phyloP scores from a whole-genome alignment of 35 echinoderm and acorn worm genomes.

The Apostichopus parvimensis region DNA sequence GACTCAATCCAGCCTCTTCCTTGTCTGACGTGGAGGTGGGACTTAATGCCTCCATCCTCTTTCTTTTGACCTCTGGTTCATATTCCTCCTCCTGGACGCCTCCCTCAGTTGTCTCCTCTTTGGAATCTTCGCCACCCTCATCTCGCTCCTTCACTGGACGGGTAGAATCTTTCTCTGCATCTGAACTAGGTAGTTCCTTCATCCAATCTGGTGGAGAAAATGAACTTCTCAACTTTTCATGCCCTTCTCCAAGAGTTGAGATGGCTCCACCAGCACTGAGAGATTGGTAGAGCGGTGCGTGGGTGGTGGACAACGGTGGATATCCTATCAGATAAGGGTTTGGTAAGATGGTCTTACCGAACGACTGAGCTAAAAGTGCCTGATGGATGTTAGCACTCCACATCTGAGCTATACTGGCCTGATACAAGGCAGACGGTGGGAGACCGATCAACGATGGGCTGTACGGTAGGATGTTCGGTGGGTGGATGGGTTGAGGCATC shows the following conservation, averaged over 20 bases:
- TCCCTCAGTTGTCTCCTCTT: constrained; percentile 13
- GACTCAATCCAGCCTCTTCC: not conserved
- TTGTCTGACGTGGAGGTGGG: not conserved
- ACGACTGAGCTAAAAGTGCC: constrained; percentile 70
- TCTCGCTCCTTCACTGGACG: not conserved
- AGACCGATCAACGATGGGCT: constrained; percentile 60
- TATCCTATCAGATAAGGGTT: constrained; percentile 83
- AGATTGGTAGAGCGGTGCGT: constrained; percentile 51
- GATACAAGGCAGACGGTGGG: constrained; percentile 68
- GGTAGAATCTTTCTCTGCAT: not conserved
- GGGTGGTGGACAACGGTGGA: constrained; percentile 65
- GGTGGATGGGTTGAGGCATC: constrained; percentile 42
- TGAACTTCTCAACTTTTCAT: not conserved
- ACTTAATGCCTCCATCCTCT: not conserved
- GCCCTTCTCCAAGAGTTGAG: constrained; percentile 15
- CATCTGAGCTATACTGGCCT: constrained; percentile 86
- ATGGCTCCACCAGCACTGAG: not conserved
- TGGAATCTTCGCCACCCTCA: not conserved
- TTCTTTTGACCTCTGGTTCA: constrained; percentile 16
- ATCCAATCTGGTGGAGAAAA: not conserved
- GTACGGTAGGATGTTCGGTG: constrained; percentile 36
- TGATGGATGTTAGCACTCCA: constrained; percentile 94
- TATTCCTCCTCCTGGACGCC: not conserved
- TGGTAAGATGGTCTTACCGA: constrained; percentile 57
- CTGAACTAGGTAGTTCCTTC: not conserved